Base-by-base conservation (phyloP, 2,797 vertebrate species). In the Scomberomorus guttatus region DNA sequence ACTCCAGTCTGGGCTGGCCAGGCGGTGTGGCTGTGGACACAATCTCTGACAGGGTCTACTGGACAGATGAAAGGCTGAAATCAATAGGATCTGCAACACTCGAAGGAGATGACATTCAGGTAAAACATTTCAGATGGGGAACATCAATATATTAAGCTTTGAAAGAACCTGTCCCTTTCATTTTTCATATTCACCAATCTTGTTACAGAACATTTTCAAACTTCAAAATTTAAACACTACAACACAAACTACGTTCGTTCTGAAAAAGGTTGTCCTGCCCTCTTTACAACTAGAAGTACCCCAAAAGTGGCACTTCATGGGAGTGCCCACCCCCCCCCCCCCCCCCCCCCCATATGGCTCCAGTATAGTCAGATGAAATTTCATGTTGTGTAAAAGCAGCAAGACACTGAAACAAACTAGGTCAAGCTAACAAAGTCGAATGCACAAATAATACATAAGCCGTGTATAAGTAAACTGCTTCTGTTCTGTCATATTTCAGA, bases 41-140 rank as follows among this genome's bases (percentile, higher is more conserved):
- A 0, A 62, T 96, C 29, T 92, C 94, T 32, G 91, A 93, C 74
- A 94, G 95, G 65, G 92, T 99, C 86, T 99, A 97, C 92, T 99
- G 98, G 98, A 94, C 97, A 0, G 98, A 99, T 82, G 96, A 97
- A 57, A 96, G 96, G 71, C 92, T 98, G 72, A 93, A 89, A 50
- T 95, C 92, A 0, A 91, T 99, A 2, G 96, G 97, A 1, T 98
- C 97, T 48, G 95, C 93, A 7, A 95, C 66, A 8, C 89, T 98
- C 77, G 96, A 98, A 65, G 97, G 97, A 39, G 92, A 90, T 1
- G 85, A 90, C 13, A 81, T 98, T 42, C 92, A 90, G 91, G 97
- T 98, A 92, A 77, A 58, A 1, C 0, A 1, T 25, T 34, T 52
- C 14, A 0, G 24, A 32, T 54, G 1, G 2, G 1, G 3, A 10